phyloP scores from a whole-genome alignment of 2,797 vertebrate species.

The Lycodopsis pacificus region DNA sequence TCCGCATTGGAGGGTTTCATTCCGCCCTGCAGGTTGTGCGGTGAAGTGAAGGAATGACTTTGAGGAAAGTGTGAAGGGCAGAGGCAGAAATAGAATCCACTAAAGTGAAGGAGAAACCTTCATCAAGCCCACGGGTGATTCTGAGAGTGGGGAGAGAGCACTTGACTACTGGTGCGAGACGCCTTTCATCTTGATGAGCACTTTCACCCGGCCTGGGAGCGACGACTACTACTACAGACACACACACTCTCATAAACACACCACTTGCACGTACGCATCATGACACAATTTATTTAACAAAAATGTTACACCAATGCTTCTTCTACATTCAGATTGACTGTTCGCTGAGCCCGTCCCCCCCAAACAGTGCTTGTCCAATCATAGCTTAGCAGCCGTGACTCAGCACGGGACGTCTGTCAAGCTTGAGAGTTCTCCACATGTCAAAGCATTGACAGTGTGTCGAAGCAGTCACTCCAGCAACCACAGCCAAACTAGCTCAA shows the following conservation, averaged over 20 bases:
- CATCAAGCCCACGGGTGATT: conserved; percentile 56
- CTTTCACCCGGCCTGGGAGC: conserved; percentile 21
- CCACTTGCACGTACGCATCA: not conserved
- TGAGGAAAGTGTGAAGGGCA: conserved; percentile 64
- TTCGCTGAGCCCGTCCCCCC: not conserved
- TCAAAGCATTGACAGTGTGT: not conserved
- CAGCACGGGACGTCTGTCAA: not conserved
- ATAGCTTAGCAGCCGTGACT: not conserved
- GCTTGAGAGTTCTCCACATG: not conserved
- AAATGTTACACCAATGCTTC: not conserved
- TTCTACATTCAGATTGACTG: not conserved
- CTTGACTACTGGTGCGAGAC: conserved; percentile 53
- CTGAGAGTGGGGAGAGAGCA: conserved; percentile 31
- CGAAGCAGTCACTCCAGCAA: not conserved
- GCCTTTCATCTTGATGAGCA: conserved; percentile 56
- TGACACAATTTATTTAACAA: not conserved
- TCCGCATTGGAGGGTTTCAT: conserved; percentile 16
- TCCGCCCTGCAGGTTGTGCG: conserved; percentile 10
- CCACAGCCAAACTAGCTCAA: not conserved
- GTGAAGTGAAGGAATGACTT: conserved; percentile 57
- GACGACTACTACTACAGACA: not conserved
- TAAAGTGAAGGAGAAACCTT: conserved; percentile 55
- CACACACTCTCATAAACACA: not conserved
- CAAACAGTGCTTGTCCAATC: not conserved
- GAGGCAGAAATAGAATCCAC: conserved; percentile 59